phyloP scores from a whole-genome alignment of 2,113 vertebrate species.

The Galeopterus variegatus region DNA sequence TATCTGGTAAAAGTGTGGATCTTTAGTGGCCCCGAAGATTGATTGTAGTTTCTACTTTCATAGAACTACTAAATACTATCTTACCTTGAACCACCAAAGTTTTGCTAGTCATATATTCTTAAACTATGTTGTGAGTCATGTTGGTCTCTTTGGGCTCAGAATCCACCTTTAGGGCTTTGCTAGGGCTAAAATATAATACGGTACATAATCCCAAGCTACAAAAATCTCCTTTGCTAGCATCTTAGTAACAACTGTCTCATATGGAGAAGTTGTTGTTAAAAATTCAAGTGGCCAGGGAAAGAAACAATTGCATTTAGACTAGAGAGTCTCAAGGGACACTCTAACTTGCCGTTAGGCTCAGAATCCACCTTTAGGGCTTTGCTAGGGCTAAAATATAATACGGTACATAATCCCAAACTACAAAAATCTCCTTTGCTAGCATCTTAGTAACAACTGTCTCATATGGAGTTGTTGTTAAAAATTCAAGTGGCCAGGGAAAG shows the following conservation, averaged over 20 bases:
- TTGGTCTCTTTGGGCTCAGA: neutral
- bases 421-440: neutral
- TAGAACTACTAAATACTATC: neutral
- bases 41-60: neutral
- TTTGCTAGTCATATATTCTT: neutral
- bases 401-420: neutral
- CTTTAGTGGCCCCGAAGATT: neutral
- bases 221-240: neutral
- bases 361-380: neutral
- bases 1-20: neutral
- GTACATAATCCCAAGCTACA: neutral
- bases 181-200: neutral
- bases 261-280: conserved; percentile 14
- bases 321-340: neutral
- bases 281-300: neutral
- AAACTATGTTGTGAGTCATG: neutral
- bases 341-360: neutral
- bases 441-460: neutral
- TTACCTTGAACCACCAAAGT: neutral
- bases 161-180: neutral
- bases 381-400: neutral
- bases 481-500: neutral
- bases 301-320: neutral
- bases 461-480: neutral
- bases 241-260: neutral